Conservation (phyloP, 2,113 vertebrate species). For the Notarius lentiginosus region DNA sequence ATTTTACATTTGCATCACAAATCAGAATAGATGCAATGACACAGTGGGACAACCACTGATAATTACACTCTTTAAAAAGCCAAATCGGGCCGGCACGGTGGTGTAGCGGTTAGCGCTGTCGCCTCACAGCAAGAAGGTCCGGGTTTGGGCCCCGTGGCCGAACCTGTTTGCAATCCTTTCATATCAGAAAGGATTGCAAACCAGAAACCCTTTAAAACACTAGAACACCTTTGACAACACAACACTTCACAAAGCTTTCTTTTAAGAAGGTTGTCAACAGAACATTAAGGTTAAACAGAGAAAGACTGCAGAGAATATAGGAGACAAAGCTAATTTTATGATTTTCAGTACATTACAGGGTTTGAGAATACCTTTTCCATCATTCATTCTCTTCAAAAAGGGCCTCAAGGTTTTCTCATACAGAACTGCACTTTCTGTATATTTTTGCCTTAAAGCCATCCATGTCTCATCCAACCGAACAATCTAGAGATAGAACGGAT, state of each 20-base stretch:
- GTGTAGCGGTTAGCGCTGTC: too few species aligned
- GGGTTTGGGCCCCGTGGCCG: too few species aligned
- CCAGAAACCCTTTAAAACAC: neutral
- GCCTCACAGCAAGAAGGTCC: too few species aligned
- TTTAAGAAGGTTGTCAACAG: neutral
- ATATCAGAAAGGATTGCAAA: neutral
- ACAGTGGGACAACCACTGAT: neutral
- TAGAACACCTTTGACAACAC: neutral
- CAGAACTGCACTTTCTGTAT: conserved; percentile 90
- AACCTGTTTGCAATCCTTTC: neutral
- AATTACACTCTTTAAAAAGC: neutral
- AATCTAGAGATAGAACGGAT: conserved; percentile 72
- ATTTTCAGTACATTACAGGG: neutral
- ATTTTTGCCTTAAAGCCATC: conserved; percentile 83
- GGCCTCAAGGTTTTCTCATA: conserved; percentile 94
- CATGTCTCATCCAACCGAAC: conserved; percentile 90
- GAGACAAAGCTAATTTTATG: neutral
- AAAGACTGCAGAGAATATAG: neutral
- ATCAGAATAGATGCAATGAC: neutral
- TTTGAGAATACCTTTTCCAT: conserved; percentile 83
- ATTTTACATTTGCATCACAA: neutral
- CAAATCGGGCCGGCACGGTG: neutral
- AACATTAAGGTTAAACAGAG: neutral
- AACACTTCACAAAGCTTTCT: neutral
- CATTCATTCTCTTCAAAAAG: conserved; percentile 86